Evolutionary conservation across 1,140 invertebrate species (phyloP), one percentile per base, ranked within the genome.

Genomic region (Apis mellifera): DNA sequence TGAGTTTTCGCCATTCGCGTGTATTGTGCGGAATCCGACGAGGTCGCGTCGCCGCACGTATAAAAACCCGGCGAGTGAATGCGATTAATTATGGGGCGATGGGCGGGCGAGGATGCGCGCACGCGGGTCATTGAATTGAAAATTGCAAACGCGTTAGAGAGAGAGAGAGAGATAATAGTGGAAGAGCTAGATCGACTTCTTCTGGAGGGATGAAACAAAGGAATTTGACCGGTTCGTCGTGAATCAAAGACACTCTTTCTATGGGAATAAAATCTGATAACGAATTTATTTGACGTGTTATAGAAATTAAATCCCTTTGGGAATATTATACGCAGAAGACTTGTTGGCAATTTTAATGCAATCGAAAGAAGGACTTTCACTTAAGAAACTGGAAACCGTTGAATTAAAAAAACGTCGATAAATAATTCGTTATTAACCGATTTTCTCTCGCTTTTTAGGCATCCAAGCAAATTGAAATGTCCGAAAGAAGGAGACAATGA

Each of bases 51-150:
- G 79, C 64, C 23, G 26, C n/a, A n/a, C 79, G 64, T 4, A 76
- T 76, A 82, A 82, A 76, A 82, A 82, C 73, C 42, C 79, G 23
- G 64, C 23, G 64, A 55, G 54, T 69, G 79, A 76, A 82, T 76
- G 79, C 79, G 79, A 82, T 82, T 82, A 82, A 82, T 82, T 82
- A 82, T 82, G 62, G 73, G 72, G 66, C 42, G 42, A 76, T 74
- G 64, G 52, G 54, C 54, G 72, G 66, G 59, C 79, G 32, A 42
- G 4, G 62, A 73, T 32, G 78, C 68, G 9, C 13, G 62, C 42
- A 55, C 78, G 21, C 42, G 62, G 54, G 48, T 66, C 64, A 82
- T 82, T 82, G 32, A 82, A 82, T 82, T 76, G 79, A 76, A 69
- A 82, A 76, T 82, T 52, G 72, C 78, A 48, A 82, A 66, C 62